A percentile compares a stretch with the other conserved stretches of the same genome.
phyloP scores from a whole-genome alignment of 2,797 vertebrate species.

The Cercopithecus neglectus region DNA sequence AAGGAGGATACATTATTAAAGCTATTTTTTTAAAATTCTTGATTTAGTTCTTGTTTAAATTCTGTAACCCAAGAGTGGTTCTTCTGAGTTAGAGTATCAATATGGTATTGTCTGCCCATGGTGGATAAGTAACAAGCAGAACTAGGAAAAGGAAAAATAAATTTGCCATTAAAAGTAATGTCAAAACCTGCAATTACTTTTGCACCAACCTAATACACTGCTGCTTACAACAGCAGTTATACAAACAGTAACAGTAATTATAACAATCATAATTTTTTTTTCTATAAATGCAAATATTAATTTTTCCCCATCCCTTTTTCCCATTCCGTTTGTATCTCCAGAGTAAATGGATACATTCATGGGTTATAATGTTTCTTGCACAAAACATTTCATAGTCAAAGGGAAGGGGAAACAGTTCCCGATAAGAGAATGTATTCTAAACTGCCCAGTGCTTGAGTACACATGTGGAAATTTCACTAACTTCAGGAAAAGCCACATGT shows the following conservation, averaged over 20 bases:
- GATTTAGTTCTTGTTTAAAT: constrained; percentile 12
- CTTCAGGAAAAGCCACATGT: constrained; percentile 42
- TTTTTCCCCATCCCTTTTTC: background rate
- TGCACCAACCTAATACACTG: background rate
- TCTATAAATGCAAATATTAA: constrained; percentile 33
- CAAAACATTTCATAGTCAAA: constrained; percentile 37
- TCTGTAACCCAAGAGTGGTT: background rate
- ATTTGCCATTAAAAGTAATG: background rate
- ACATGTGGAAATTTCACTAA: constrained; percentile 58
- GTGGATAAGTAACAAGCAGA: background rate
- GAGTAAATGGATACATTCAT: constrained; percentile 54
- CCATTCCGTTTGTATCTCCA: constrained; percentile 26
- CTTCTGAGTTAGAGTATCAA: background rate
- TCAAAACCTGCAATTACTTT: background rate
- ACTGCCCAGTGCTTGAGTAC: constrained; percentile 23
- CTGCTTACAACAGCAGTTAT: background rate
- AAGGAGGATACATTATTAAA: background rate
- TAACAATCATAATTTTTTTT: constrained; percentile 28
- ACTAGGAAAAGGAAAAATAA: background rate
- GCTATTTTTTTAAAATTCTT: background rate
- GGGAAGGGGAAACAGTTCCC: background rate
- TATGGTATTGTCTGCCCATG: background rate
- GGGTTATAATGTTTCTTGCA: constrained; percentile 14
- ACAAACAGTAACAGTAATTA: constrained; percentile 3
- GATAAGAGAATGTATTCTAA: constrained; percentile 54